Evolutionary conservation across 2,113 vertebrate species (phyloP), one percentile per base, ranked within the genome.

Genomic region (Ancistrus triradiatus): DNA sequence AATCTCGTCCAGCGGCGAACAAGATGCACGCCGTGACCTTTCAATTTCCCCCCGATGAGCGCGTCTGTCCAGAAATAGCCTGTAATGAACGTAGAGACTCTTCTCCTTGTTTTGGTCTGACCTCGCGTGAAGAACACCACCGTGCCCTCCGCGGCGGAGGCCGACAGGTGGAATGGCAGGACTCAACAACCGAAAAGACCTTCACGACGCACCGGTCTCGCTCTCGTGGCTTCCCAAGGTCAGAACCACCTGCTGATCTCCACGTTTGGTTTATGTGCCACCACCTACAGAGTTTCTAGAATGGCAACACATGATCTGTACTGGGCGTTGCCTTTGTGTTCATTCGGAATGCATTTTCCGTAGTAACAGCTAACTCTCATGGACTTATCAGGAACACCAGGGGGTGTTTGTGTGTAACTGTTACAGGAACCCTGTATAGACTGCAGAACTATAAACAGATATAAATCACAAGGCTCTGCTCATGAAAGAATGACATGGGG

Each of bases 81-180:
- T n/a, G 24, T 48, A 38, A 66, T 49, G 43, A 66, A 57, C 48
- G 33, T 14, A 21, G 53, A 48, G 33, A 57, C 33, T 40, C 27
- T 48, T 14, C 14, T 27, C 52, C 27, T 25, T 19, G 33, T 57
- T 55, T 49, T 49, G 10, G 24, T 60, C 42, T 10, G 13, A 67
- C 25, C 8, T 33, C 18, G n/a, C 31, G 7, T 21, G 60, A 59
- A 40, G 59, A 63, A 62, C 42, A 46, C 63, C 63, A 49, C n/a
- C 15, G n/a, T 40, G 1, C 21, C 24, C 33, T 14, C 19, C 11
- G 8, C n/a, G 10, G 25, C 21, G 35, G 48, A 60, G 49, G 31
- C 14, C 17, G 24, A 64, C 58, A 64, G 51, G 38, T 66, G 63
- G n/a, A n/a, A 59, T 42, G 77, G 77, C 69, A 73, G 69, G 81